These are phyloP conservation scores for Synanthedon formicaeformis DNA, from an alignment of 2,888 invertebrate species.

Conservation along the genomic window DNA sequence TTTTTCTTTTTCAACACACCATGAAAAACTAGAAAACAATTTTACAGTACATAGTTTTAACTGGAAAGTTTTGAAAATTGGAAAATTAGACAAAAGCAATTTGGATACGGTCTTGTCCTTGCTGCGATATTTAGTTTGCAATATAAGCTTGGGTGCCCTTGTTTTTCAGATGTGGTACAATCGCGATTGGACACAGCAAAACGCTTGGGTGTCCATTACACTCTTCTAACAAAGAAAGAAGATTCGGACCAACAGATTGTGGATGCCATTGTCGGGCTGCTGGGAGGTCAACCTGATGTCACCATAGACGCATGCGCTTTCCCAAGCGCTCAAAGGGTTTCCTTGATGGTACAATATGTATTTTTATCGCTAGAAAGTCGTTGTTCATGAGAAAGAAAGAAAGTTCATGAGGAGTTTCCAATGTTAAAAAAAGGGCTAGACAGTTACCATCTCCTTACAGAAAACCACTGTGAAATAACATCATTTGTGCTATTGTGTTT, in stretches of 20 bases:
- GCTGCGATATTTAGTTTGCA: neutral
- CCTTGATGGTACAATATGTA: constrained; percentile 74
- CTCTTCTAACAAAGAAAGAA: constrained; percentile 66
- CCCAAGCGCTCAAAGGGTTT: constrained; percentile 79
- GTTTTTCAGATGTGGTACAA: constrained; percentile 72
- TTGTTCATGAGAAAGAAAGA: too few species aligned
- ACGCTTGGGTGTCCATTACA: constrained; percentile 78
- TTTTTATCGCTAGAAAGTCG: neutral
- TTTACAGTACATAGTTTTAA: too few species aligned
- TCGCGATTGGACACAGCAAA: constrained; percentile 79
- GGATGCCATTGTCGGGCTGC: constrained; percentile 62
- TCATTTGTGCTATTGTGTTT: too few species aligned
- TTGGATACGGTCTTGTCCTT: too few species aligned
- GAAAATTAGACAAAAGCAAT: too few species aligned
- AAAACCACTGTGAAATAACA: too few species aligned
- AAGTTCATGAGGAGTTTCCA: too few species aligned
- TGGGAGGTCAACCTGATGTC: constrained; percentile 76
- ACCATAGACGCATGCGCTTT: constrained; percentile 91
- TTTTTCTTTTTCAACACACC: too few species aligned
- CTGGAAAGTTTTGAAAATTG: too few species aligned
- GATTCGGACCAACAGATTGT: constrained; percentile 70
- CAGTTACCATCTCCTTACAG: too few species aligned
- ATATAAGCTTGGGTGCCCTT: neutral
- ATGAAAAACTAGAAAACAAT: too few species aligned
- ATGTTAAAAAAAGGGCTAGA: too few species aligned